Evolutionary conservation across 2,888 invertebrate species (phyloP).

Genomic region (Polymixis lichenea): DNA sequence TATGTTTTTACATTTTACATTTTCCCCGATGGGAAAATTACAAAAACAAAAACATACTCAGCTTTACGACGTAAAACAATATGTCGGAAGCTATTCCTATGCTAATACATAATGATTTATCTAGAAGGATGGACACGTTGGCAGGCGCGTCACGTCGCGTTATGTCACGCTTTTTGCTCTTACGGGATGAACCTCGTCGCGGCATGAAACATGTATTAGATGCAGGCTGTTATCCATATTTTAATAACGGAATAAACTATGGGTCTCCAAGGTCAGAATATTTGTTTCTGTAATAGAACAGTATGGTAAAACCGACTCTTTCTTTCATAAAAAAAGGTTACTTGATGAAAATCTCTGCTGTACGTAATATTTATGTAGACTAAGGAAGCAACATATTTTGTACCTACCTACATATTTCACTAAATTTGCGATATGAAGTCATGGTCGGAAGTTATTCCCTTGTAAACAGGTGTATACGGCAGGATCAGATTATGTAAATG

Average conservation of each 20-base stretch:
- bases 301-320: background rate
- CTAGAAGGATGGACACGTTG: conserved; percentile 47
- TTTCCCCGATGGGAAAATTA: conserved; percentile 17
- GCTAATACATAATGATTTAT: conserved; percentile 61
- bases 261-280: background rate
- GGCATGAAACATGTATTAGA: conserved; percentile 53
- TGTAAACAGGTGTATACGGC: conserved; percentile 27
- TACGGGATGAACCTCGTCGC: conserved; percentile 39
- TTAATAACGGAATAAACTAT: conserved; percentile 21
- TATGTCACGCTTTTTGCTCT: conserved; percentile 52
- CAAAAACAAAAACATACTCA: conserved; percentile 32
- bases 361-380: conserved; percentile 9
- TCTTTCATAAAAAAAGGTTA: background rate
- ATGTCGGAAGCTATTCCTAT: conserved; percentile 58
- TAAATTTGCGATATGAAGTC: conserved; percentile 31
- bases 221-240: conserved; percentile 28
- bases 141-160: conserved; percentile 50
- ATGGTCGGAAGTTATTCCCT: conserved; percentile 18
- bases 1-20: no score
- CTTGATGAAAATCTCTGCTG: conserved; percentile 1
- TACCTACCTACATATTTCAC: conserved; percentile 16
- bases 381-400: background rate
- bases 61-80: conserved; percentile 46
- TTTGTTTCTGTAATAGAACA: conserved; percentile 9
- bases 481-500: conserved; percentile 46